phyloP scores from a whole-genome alignment of 2,113 vertebrate species.

The Tapirus terrestris region DNA sequence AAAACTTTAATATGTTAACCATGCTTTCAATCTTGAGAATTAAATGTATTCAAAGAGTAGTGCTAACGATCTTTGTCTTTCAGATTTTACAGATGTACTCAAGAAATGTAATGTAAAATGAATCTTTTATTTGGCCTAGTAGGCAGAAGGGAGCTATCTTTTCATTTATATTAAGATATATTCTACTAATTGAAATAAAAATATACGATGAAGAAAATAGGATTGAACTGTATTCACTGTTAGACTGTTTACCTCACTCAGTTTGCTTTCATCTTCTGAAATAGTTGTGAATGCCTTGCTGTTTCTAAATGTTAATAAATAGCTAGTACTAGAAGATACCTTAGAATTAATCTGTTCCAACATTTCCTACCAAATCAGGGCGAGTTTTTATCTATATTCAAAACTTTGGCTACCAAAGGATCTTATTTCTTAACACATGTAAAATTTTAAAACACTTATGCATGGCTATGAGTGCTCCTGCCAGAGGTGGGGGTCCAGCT shows the following conservation, averaged over 20 bases:
- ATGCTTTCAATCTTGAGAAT: background rate
- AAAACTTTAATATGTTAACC: background rate
- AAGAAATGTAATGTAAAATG: background rate
- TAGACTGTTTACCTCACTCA: background rate
- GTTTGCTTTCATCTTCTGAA: constrained; percentile 7
- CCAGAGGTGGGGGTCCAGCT: background rate
- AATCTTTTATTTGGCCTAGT: background rate
- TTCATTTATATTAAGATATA: constrained; percentile 3
- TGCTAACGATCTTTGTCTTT: background rate
- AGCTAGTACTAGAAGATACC: background rate
- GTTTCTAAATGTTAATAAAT: constrained; percentile 37
- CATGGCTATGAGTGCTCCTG: background rate
- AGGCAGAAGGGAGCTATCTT: background rate
- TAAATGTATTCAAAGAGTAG: background rate
- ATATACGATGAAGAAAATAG: background rate
- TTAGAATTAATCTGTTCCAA: background rate
- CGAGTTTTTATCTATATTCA: constrained; percentile 14
- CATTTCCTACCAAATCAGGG: background rate
- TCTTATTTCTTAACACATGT: background rate
- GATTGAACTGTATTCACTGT: background rate
- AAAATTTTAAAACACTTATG: background rate
- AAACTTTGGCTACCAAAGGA: background rate
- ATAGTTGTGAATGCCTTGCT: constrained; percentile 32
- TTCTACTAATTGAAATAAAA: background rate
- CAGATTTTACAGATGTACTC: background rate